Evolutionary conservation across 2,888 invertebrate genomes (phyloP).

Genomic region (Ceriagrion tenellum): DNA sequence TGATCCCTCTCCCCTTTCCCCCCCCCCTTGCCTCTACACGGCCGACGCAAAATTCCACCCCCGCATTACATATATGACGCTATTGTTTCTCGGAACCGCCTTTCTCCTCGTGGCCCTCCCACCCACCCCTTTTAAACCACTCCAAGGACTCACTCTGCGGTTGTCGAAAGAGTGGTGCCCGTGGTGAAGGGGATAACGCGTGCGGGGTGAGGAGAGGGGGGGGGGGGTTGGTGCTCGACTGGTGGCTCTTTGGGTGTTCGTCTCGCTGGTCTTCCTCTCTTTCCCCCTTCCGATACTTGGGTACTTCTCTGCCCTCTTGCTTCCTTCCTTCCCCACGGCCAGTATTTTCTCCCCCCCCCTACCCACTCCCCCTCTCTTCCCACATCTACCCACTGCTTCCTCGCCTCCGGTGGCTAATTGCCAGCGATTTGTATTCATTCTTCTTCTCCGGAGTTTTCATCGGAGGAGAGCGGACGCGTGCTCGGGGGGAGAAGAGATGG

Average conservation of each 20-base stretch:
- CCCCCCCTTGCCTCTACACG: neutral
- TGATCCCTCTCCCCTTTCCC: neutral
- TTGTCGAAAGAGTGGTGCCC: neutral
- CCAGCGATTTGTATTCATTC: conserved; percentile 52
- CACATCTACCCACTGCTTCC: neutral
- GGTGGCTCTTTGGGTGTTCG: neutral
- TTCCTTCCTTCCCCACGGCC: neutral
- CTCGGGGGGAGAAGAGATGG: neutral
- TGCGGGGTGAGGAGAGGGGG: neutral
- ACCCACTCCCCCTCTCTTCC: neutral
- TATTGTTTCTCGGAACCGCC: conserved; percentile 31
- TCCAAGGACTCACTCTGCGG: neutral
- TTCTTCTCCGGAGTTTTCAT: conserved; percentile 23
- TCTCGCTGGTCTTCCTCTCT: neutral
- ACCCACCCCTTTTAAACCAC: conserved; percentile 1
- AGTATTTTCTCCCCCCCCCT: neutral
- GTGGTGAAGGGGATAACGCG: neutral
- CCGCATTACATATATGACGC: neutral
- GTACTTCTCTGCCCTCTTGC: neutral
- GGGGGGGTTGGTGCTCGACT: neutral
- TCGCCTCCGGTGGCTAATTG: conserved; percentile 37
- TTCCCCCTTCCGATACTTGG: neutral
- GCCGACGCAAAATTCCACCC: neutral
- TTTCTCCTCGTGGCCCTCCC: neutral
- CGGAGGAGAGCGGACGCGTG: neutral